Conservation (phyloP, 2,797 vertebrate species). For the Galaxias olidus region DNA sequence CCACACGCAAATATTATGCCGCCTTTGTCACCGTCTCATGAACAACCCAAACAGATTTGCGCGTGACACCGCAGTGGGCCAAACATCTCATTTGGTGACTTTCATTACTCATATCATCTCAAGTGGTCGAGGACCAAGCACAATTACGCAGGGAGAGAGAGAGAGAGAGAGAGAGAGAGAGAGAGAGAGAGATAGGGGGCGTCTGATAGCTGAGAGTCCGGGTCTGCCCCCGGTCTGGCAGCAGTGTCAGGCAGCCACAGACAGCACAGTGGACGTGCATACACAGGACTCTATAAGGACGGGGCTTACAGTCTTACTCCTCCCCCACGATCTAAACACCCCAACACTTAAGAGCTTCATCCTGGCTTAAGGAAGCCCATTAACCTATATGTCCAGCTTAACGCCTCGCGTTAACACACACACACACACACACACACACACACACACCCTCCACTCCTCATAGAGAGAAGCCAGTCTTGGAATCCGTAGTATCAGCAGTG, state of each 20-base stretch:
- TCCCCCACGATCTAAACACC: not conserved
- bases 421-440: not conserved
- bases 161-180: too few species aligned
- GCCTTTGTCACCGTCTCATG: constrained; percentile 36
- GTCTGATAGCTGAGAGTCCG: too few species aligned
- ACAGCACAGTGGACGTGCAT: constrained; percentile 47
- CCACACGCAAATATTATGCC: not conserved
- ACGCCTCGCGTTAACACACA: constrained; percentile 56
- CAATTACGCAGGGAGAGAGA: constrained; percentile 50
- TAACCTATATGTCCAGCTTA: constrained; percentile 46
- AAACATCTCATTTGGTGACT: constrained; percentile 46
- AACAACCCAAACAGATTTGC: constrained; percentile 45
- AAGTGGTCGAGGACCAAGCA: constrained; percentile 36
- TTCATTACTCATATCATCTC: constrained; percentile 66
- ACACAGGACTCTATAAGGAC: not conserved
- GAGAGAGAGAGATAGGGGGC: too few species aligned
- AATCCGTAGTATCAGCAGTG: constrained; percentile 6
- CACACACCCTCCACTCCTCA: constrained; percentile 13
- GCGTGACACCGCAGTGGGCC: constrained; percentile 37
- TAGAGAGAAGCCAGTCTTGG: not conserved
- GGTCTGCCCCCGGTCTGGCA: constrained; percentile 48
- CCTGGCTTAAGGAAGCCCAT: constrained; percentile 50
- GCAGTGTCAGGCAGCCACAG: constrained; percentile 45
- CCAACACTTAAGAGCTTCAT: constrained; percentile 39
- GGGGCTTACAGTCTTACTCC: not conserved